Base-by-base conservation (phyloP, 2,797 vertebrate genomes). In the Microcaecilia unicolor region DNA sequence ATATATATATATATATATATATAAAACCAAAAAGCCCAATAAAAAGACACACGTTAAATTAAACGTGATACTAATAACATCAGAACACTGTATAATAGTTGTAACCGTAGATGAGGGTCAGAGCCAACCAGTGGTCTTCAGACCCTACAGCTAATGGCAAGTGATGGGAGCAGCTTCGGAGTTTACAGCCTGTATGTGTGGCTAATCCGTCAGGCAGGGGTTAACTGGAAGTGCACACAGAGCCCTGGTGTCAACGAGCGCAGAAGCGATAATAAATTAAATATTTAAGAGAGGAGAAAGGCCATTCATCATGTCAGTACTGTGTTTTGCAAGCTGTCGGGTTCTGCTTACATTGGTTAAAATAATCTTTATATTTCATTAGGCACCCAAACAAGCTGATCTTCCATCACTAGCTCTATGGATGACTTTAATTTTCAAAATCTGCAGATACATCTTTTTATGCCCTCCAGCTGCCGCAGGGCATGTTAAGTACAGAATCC, bases 311-410 rank as follows among this genome's bases (percentile, higher is more conserved):
- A 85, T 59, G 49, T 49, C 25, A 37, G 63, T 1, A 31, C 70
- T 48, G 72, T 65, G 71, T 84, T 83, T 80, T 73, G 80, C 76
- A 78, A 81, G 74, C 77, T 83, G 83, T 85, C 81, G 76, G 84
- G 84, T 86, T 83, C 73, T 86, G 81, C 82, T 86, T 83, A 86
- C 80, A 80, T 78, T 83, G 76, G 76, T 80, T 83, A 84, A 86
- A 85, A 84, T 77, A 84, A 84, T 85, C 80, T 86, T 86, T 83
- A 86, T 87, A 85, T 86, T 81, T 86, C 81, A 84, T 86, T 84
- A 85, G 81, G 78, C 82, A 84, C 78, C 74, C 79, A 79, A 79
- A 78, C 78, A 81, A 74, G 76, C 77, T 74, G 78, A 83, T 84
- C 80, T 58, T 77, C 67, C 67, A n/a, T 79, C 78, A 82, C 72